Evolutionary conservation across 2,888 invertebrate genomes (phyloP).

Genomic region (Morpho deidamia): DNA sequence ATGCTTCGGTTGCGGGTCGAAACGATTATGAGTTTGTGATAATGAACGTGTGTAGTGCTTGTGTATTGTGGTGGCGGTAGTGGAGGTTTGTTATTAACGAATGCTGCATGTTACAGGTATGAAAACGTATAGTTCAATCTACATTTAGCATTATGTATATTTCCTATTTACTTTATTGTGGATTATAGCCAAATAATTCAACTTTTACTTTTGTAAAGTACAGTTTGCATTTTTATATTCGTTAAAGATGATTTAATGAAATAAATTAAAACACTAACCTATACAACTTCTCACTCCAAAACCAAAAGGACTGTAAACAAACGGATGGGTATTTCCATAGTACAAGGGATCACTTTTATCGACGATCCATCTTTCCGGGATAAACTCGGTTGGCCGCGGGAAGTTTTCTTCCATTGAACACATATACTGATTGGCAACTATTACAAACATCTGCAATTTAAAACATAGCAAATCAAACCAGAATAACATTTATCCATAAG

Average conservation of each 20-base stretch:
- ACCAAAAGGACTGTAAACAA: slow-evolving; percentile 81
- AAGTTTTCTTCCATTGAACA: slow-evolving; percentile 82
- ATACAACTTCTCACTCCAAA: slow-evolving; percentile 83
- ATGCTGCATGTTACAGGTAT: too few species aligned
- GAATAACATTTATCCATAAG: too few species aligned
- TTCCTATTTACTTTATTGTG: too few species aligned
- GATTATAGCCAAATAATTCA: too few species aligned
- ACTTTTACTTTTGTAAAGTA: too few species aligned
- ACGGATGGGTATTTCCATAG: slow-evolving; percentile 75
- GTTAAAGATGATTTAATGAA: neutral
- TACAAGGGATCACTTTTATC: slow-evolving; percentile 49
- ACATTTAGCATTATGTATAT: too few species aligned
- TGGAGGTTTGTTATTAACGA: neutral
- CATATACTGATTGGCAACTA: slow-evolving; percentile 77
- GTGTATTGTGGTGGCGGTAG: neutral
- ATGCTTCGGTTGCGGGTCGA: too few species aligned
- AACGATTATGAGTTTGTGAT: too few species aligned
- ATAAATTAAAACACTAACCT: slow-evolving; percentile 49
- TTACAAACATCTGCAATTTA: slow-evolving; percentile 33
- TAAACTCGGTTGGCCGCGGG: slow-evolving; percentile 76
- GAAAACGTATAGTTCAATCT: too few species aligned
- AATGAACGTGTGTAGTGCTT: too few species aligned
- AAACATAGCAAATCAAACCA: too few species aligned
- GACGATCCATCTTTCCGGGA: slow-evolving; percentile 86
- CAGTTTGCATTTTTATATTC: neutral